Evolutionary conservation across 2,113 vertebrate genomes (phyloP).

Genomic region (Nipponia nippon): DNA sequence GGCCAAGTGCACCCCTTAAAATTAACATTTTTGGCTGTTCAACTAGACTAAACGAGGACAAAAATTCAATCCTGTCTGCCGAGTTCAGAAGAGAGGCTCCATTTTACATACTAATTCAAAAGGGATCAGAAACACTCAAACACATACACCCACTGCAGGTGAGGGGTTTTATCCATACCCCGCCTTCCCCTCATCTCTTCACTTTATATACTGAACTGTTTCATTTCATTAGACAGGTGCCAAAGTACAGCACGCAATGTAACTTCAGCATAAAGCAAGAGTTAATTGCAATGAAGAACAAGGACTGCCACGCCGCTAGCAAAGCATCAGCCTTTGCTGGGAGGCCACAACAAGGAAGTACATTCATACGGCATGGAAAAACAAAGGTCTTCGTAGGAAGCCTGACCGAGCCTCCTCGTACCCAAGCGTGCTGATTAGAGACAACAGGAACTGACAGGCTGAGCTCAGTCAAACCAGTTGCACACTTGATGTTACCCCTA

Average conservation of each 20-base stretch:
- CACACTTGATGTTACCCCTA: neutral
- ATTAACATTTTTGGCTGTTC: neutral
- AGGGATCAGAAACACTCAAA: neutral
- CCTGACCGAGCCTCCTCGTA: neutral
- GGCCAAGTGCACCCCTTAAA: neutral
- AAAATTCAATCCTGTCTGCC: neutral
- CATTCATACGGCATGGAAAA: neutral
- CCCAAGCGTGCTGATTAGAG: neutral
- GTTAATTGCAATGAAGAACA: neutral
- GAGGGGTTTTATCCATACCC: neutral
- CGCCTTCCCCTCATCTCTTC: neutral
- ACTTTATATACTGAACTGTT: neutral
- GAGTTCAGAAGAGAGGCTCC: neutral
- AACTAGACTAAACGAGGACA: neutral
- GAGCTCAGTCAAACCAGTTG: neutral
- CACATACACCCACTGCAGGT: fast-evolving
- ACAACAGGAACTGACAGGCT: neutral
- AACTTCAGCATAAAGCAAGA: neutral
- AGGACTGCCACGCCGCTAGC: neutral
- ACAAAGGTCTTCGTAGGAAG: neutral
- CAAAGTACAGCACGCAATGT: neutral
- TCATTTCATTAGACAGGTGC: neutral
- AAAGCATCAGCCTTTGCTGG: neutral
- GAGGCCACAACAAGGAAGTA: neutral
- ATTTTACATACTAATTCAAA: neutral